Conservation (phyloP, 2,113 vertebrate genomes). For the Phoxinus phoxinus region DNA sequence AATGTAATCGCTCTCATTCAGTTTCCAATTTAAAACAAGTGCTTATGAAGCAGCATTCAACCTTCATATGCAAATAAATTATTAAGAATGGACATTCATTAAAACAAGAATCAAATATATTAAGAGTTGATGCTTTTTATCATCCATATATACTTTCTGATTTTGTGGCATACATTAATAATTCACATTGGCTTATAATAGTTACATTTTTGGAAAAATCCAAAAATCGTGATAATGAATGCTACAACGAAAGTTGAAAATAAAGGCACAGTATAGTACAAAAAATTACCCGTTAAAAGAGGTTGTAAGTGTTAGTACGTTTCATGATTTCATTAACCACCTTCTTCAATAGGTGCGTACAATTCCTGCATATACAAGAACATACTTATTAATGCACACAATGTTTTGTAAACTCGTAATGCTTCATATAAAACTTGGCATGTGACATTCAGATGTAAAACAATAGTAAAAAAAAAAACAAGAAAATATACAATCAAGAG, state of each 20-base stretch:
- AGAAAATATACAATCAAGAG: not conserved
- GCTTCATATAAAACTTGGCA: conserved; percentile 32
- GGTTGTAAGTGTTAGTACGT: not conserved
- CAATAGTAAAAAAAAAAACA: not conserved
- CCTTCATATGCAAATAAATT: not conserved
- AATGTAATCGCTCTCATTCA: not conserved
- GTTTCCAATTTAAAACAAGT: not conserved
- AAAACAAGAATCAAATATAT: not conserved
- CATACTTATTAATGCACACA: conserved; percentile 12
- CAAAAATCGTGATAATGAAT: conserved; percentile 16
- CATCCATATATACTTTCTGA: not conserved
- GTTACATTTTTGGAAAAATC: conserved; percentile 21
- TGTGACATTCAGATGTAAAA: not conserved
- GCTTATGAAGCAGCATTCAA: not conserved
- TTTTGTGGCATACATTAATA: not conserved
- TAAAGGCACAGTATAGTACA: conserved; percentile 9
- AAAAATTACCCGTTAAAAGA: conserved; percentile 3
- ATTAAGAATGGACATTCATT: not conserved
- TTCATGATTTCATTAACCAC: not conserved
- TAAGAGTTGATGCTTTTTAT: not conserved
- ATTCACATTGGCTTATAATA: not conserved
- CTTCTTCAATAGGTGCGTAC: not conserved
- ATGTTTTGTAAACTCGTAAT: conserved; percentile 34
- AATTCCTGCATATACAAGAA: not conserved
- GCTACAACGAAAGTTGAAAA: not conserved